Evolutionary conservation across 1,140 invertebrate genomes (phyloP), one percentile per base, ranked within the genome.

Genomic region (Micrasema longulum): DNA sequence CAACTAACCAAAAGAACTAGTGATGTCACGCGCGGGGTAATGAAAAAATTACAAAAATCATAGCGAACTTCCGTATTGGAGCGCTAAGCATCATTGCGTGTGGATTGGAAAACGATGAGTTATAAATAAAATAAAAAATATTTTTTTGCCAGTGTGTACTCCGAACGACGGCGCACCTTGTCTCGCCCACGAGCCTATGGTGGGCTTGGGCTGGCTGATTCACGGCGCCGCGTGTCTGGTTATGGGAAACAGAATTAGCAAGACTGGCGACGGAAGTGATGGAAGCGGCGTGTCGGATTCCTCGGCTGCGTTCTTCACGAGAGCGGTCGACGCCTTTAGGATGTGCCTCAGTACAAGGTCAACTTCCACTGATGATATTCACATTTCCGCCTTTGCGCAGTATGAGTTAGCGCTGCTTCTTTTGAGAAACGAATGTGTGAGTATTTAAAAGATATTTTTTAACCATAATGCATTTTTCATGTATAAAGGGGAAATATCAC

Each of bases 301-400:
- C n/a, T 38, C 26, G 48, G 38, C 52, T 48, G 31, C 69, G 9
- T 45, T 63, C 31, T 63, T 69, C 41, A 77, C 86, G 23, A 84
- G 86, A 26, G 86, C 89, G 1, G 76, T 88, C 5, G 79, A 79
- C 62, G 81, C 78, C 71, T 88, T 88, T 74, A 78, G 82, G 52
- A 83, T 82, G 72, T 88, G 87, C 76, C 75, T 89, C 41, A 78
- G 82, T 47, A 72, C 77, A 45, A 80, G 88, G 57, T 66, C 71
- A 41, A 77, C 77, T 35, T 53, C 79, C 26, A 81, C 83, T 1
- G 80, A 86, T 5, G 89, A 91, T 78, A 81, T 84, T 38, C 90
- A 91, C 76, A 81, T 92, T 66, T 87, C 89, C 64, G 90, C 90
- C 11, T 92, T 91, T 80, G 88, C 90, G 31, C 79, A 89, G 22